Conservation (phyloP, 2,113 vertebrate genomes). For the Rhynchomys soricoides region DNA sequence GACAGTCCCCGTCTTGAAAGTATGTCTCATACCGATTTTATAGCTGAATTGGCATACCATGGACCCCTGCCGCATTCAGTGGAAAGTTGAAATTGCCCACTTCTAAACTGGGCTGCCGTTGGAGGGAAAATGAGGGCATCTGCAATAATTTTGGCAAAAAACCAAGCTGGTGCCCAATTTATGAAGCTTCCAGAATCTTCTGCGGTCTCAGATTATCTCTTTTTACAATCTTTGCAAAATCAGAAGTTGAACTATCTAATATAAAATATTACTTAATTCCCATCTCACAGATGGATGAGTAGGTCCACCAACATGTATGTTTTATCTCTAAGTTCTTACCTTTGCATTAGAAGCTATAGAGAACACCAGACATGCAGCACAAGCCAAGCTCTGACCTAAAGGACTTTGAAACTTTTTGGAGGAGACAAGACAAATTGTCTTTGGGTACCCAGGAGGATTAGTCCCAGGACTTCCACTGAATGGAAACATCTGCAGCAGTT, state of each 20-base stretch:
- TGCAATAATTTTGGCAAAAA: slow-evolving; percentile 21
- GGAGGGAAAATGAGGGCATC: neutral
- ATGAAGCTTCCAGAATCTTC: neutral
- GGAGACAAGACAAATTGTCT: neutral
- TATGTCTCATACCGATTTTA: too few species aligned
- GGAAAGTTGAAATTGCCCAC: neutral
- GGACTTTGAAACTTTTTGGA: neutral
- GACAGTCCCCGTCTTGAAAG: neutral
- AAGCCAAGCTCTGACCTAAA: neutral
- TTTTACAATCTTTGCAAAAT: slow-evolving; percentile 11
- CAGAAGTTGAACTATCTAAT: neutral
- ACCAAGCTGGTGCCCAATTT: neutral
- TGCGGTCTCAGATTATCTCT: slow-evolving; percentile 11
- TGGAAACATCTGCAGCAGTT: neutral
- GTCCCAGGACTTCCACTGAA: neutral
- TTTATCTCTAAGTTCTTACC: neutral
- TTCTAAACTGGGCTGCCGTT: neutral
- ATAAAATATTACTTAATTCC: neutral
- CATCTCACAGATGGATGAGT: neutral
- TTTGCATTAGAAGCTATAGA: neutral
- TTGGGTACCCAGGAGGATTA: too few species aligned
- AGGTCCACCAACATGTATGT: neutral
- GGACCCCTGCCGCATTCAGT: neutral
- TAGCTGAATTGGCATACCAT: neutral
- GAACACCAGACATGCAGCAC: neutral